Base-by-base conservation (phyloP, 1,140 invertebrate genomes). In the Drosophila jambulina region DNA sequence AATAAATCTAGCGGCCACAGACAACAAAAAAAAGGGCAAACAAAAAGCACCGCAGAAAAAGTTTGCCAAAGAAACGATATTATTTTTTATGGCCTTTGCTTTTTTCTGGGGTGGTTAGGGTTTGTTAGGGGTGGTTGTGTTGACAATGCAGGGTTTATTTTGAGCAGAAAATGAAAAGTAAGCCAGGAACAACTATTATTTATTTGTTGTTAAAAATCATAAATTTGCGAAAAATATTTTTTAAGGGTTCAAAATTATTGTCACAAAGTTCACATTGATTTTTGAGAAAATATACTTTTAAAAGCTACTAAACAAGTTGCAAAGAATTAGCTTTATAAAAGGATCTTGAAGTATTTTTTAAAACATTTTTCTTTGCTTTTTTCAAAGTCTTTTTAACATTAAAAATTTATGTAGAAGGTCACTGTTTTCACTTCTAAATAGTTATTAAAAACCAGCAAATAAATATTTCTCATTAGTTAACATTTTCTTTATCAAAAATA, bases 1-100 rank as follows among this genome's bases (percentile, higher is more conserved):
- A 83, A 83, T 88, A 88, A 87, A 80, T 77, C 75, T 32, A 61
- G 54, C 62, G 82, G 71, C 84, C 84, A 87, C 80, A 88, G 84
- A 88, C 84, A 82, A 72, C 65, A 64, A 58, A 56, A 59, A 79
- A 29, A 21, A 54, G 75, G 17, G 82, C 60, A 61, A 79, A 21
- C 27, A 32, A 62, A 61, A 64, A 61, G 27, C 21, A 38, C 38
- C 36, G 58, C 77, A 68, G 57, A 45, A 67, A 69, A 58, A 56
- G 68, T 72, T 72, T 72, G 53, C 53, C 32, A 56, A 56, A 34
- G 17, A 48, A 69, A 54, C 25, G 38, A 70, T 23, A 59, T 21
- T 63, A 48, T 69, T 51, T 65, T 68, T 64, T 64, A 53, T 46
- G 38, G 64, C 49, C 21, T 40, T 40, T 32, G 25, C 27, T 43